Conservation (phyloP, 2,113 vertebrate genomes). For the Sorex araneus region DNA sequence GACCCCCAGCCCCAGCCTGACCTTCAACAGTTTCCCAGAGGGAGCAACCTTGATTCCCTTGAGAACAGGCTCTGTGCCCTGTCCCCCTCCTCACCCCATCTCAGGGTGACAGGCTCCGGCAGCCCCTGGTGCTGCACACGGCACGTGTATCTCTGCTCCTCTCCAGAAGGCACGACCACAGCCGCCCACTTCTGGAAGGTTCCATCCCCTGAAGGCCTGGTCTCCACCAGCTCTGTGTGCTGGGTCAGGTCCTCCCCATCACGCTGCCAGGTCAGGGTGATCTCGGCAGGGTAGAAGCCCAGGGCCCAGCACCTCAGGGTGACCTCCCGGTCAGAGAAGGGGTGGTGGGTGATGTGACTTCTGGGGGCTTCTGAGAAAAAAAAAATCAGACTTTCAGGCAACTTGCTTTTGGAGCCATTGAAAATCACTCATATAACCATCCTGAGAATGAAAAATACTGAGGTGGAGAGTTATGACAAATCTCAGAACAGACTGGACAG, state of each 20-base stretch:
- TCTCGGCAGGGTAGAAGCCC: not conserved
- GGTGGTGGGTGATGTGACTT: not conserved
- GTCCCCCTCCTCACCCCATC: constrained; percentile 80
- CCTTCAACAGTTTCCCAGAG: not conserved
- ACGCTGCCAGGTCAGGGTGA: constrained; percentile 80
- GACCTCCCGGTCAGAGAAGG: not conserved
- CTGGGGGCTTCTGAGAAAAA: not conserved
- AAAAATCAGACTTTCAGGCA: not conserved
- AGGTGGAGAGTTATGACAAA: not conserved
- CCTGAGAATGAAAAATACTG: not conserved
- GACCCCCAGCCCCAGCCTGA: not conserved
- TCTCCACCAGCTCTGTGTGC: no score
- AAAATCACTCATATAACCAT: not conserved
- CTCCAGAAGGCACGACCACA: no score
- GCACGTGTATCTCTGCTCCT: no score
- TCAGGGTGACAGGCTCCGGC: not conserved
- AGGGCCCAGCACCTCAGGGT: not conserved
- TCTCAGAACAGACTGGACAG: not conserved
- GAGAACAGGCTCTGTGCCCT: not conserved
- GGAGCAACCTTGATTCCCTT: no score
- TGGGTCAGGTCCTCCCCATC: not conserved
- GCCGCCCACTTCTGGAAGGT: no score
- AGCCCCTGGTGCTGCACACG: no score
- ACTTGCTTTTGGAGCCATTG: not conserved
- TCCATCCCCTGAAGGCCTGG: no score